Evolutionary conservation across 2,888 invertebrate species (phyloP).

Genomic region (Sphinx pinastri): DNA sequence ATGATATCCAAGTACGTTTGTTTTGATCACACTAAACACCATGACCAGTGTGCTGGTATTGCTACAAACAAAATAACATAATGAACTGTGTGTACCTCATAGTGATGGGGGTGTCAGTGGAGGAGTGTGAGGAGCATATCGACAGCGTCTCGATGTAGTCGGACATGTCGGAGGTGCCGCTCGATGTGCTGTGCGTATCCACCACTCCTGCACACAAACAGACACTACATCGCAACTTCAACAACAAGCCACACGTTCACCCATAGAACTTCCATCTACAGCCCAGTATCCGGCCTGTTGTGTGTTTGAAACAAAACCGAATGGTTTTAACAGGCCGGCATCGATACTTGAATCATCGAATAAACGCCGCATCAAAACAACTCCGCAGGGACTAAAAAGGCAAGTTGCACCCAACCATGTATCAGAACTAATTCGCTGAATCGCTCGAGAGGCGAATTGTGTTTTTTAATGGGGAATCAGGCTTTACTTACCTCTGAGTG

Average conservation of each 20-base stretch:
- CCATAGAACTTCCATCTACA: neutral
- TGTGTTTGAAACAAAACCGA: no score
- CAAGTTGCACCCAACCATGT: no score
- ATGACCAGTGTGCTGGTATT: neutral
- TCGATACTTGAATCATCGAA: no score
- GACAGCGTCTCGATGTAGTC: constrained; percentile 94
- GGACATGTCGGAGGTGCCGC: constrained; percentile 94
- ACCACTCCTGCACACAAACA: constrained; percentile 58
- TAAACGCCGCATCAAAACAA: no score
- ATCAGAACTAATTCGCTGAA: no score
- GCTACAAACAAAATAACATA: neutral
- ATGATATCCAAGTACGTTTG: no score
- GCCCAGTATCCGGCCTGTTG: no score
- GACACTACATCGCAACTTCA: no score
- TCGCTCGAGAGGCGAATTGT: no score
- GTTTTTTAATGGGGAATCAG: no score
- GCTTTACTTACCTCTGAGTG: constrained; percentile 69
- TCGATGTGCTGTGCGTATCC: constrained; percentile 90
- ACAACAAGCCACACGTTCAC: neutral
- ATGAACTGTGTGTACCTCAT: constrained; percentile 63
- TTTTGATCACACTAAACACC: neutral
- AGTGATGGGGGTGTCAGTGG: constrained; percentile 88
- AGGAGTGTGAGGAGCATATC: constrained; percentile 91
- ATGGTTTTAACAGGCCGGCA: no score
- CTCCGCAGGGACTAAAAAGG: no score